Conservation (phyloP, 2,888 invertebrate genomes). For the Dasypogon diadema region DNA sequence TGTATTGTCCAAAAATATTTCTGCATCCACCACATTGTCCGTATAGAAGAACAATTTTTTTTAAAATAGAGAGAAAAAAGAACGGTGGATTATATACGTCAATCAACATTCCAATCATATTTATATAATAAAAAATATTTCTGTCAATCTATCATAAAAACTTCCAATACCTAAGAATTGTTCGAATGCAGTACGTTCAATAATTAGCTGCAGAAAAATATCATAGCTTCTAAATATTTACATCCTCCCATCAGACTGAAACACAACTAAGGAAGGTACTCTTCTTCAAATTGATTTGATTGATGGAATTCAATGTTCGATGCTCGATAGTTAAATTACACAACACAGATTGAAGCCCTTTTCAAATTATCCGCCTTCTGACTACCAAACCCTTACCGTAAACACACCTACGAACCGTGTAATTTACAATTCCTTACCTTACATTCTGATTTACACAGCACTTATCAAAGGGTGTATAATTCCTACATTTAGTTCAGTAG, state of each 20-base stretch:
- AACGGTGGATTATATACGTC: too few species aligned
- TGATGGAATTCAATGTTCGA: constrained; percentile 27
- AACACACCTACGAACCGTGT: neutral
- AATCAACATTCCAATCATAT: too few species aligned
- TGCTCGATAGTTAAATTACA: constrained; percentile 24
- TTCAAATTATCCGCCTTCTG: neutral
- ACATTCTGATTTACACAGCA: constrained; percentile 35
- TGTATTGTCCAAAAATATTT: too few species aligned
- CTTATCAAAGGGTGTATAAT: constrained; percentile 51
- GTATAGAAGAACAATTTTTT: too few species aligned
- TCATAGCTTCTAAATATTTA: neutral
- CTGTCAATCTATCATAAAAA: too few species aligned
- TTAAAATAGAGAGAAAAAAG: too few species aligned
- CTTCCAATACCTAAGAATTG: too few species aligned
- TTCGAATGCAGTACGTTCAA: too few species aligned
- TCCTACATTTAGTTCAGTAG: constrained; percentile 9
- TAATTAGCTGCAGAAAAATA: constrained; percentile 11
- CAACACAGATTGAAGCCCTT: constrained; percentile 9
- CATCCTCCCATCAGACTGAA: neutral
- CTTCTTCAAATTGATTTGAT: constrained; percentile 1
- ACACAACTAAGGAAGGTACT: too few species aligned
- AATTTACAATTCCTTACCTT: constrained; percentile 1
- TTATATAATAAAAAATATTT: too few species aligned
- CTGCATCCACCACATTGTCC: too few species aligned
- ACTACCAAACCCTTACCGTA: neutral